Evolutionary conservation across 1,140 invertebrate genomes (phyloP).

Genomic region (Diprion similis): DNA sequence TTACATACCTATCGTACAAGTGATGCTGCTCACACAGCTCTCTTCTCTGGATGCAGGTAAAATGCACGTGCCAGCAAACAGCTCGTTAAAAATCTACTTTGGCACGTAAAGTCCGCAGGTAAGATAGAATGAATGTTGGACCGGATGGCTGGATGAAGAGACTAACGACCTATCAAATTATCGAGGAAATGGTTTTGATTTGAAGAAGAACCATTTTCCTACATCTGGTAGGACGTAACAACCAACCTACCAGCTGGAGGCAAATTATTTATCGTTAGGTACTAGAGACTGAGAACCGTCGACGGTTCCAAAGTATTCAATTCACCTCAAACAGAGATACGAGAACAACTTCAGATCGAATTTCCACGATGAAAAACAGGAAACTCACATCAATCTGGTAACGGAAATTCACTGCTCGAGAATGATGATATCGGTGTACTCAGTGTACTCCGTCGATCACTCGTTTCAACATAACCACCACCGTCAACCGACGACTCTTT

Average conservation of each 20-base stretch:
- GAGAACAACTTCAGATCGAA: too few species aligned
- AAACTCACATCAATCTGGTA: too few species aligned
- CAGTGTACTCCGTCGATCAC: background rate
- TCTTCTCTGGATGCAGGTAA: conserved; percentile 34
- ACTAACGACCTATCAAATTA: conserved; percentile 6
- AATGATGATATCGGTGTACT: background rate
- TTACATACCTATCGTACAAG: background rate
- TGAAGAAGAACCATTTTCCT: background rate
- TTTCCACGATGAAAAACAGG: too few species aligned
- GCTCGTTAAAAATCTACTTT: conserved; percentile 45
- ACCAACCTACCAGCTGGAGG: too few species aligned
- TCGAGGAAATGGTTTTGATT: background rate
- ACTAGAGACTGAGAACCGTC: background rate
- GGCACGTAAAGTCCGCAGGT: conserved; percentile 22
- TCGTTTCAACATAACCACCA: background rate
- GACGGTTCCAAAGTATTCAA: background rate
- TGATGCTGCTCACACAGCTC: conserved; percentile 22
- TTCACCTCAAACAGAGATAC: background rate
- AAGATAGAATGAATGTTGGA: background rate
- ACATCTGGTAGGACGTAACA: too few species aligned
- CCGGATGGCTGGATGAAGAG: background rate
- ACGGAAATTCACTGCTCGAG: too few species aligned
- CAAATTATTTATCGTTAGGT: background rate
- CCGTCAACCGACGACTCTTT: background rate
- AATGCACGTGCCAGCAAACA: conserved; percentile 36